A percentile compares a stretch with the other conserved stretches of the same genome.
phyloP scores from a whole-genome alignment of 2,113 vertebrate species.

The Zapornia atra region DNA sequence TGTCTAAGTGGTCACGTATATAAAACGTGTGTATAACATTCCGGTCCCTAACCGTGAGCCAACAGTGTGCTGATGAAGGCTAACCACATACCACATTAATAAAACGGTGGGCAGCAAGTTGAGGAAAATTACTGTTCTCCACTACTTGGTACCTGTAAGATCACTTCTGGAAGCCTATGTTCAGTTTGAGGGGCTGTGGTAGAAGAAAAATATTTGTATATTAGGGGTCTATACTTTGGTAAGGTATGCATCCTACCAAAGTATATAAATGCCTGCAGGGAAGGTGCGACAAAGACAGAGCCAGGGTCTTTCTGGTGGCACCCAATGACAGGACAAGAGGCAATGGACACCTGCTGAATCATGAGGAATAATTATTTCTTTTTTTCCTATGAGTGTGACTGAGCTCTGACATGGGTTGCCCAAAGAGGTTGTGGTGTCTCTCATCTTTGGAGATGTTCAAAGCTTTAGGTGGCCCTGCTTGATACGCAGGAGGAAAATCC shows the following conservation, averaged over 20 bases:
- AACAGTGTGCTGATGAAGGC: background rate
- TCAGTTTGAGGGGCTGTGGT: background rate
- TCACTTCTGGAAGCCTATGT: background rate
- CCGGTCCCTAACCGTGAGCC: background rate
- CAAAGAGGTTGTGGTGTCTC: background rate
- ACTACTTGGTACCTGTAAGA: background rate
- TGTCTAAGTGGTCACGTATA: background rate
- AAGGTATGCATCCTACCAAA: background rate
- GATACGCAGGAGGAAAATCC: background rate
- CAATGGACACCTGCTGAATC: background rate
- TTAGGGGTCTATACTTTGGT: background rate
- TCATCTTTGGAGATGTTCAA: background rate
- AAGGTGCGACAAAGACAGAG: background rate
- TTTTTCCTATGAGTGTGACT: background rate
- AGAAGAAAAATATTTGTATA: background rate
- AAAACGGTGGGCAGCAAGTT: background rate
- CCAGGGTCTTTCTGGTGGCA: background rate
- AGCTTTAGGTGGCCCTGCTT: background rate
- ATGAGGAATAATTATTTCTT: background rate
- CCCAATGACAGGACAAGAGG: background rate
- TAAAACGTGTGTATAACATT: background rate
- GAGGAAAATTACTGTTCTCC: background rate
- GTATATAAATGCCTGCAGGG: background rate
- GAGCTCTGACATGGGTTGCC: background rate
- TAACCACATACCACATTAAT: background rate